These are phyloP conservation scores for Mythimna pallens DNA, from an alignment of 2,888 invertebrate genomes.

Conservation along the genomic window DNA sequence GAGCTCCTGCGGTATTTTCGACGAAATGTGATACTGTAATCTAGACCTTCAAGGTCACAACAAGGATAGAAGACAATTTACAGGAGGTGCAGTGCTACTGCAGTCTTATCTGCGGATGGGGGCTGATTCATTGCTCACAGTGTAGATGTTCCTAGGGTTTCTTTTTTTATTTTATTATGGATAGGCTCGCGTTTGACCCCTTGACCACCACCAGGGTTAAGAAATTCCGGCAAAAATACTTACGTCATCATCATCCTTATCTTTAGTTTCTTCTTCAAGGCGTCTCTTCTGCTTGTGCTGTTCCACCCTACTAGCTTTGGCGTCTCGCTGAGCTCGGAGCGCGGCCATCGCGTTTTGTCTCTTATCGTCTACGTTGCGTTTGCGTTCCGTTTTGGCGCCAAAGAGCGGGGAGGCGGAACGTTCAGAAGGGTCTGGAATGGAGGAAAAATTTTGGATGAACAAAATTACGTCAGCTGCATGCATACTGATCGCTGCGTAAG, in stretches of 20 bases:
- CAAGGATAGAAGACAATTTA: too few species aligned
- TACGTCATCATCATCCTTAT: conserved; percentile 79
- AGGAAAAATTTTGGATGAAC: neutral
- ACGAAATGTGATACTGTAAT: conserved; percentile 42
- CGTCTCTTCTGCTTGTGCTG: conserved; percentile 89
- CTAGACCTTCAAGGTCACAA: conserved; percentile 49
- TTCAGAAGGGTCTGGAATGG: conserved; percentile 61
- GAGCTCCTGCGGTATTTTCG: too few species aligned
- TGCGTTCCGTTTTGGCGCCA: conserved; percentile 91
- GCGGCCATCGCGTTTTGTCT: conserved; percentile 98
- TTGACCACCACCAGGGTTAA: too few species aligned
- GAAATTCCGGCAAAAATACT: conserved; percentile 59
- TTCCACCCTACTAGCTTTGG: conserved; percentile 94
- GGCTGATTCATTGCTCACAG: too few species aligned
- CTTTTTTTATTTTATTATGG: too few species aligned
- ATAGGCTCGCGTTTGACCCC: too few species aligned
- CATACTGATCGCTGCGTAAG: too few species aligned
- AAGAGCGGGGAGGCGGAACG: conserved; percentile 87
- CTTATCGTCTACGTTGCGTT: conserved; percentile 97
- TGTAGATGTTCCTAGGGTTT: too few species aligned
- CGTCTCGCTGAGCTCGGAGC: conserved; percentile 97
- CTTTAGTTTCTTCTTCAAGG: conserved; percentile 89
- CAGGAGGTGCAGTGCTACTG: too few species aligned
- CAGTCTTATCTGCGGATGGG: too few species aligned
- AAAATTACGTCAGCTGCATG: too few species aligned